phyloP scores from a whole-genome alignment of 1,140 invertebrate genomes.

The Lerema accius region DNA sequence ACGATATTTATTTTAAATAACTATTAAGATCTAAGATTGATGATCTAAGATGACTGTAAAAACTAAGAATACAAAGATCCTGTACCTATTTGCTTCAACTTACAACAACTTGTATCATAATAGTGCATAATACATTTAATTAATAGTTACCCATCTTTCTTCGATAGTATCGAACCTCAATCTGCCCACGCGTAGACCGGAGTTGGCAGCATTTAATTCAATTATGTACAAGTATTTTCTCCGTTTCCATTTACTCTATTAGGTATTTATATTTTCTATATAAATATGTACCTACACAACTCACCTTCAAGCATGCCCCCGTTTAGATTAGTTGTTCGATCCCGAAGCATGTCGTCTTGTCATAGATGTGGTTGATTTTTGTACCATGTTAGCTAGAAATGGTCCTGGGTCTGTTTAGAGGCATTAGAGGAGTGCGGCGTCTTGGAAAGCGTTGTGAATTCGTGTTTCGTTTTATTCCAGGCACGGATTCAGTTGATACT shows the following conservation, averaged over 20 bases:
- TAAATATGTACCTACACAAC: neutral
- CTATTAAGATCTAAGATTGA: neutral
- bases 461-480: slow-evolving; percentile 47
- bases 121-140: neutral
- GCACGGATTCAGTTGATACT: slow-evolving; percentile 82
- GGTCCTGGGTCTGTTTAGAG: slow-evolving; percentile 61
- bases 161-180: slow-evolving; percentile 13
- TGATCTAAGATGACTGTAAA: no score
- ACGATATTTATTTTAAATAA: neutral
- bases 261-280: slow-evolving; percentile 21
- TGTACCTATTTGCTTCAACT: no score
- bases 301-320: slow-evolving; percentile 39
- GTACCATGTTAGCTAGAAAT: slow-evolving; percentile 41
- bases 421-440: no score
- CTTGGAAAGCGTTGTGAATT: neutral
- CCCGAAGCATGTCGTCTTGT: slow-evolving; percentile 56
- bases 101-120: no score
- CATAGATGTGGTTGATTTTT: slow-evolving; percentile 41
- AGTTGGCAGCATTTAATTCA: slow-evolving; percentile 22
- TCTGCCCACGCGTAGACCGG: slow-evolving; percentile 16
- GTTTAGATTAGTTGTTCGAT: slow-evolving; percentile 44
- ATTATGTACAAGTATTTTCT: slow-evolving; percentile 20
- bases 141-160: slow-evolving; percentile 2
- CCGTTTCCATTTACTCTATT: slow-evolving; percentile 12
- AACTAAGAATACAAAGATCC: no score